Evolutionary conservation across 2,113 vertebrate species (phyloP), one percentile per base, ranked within the genome.

Genomic region (Scatophagus argus): DNA sequence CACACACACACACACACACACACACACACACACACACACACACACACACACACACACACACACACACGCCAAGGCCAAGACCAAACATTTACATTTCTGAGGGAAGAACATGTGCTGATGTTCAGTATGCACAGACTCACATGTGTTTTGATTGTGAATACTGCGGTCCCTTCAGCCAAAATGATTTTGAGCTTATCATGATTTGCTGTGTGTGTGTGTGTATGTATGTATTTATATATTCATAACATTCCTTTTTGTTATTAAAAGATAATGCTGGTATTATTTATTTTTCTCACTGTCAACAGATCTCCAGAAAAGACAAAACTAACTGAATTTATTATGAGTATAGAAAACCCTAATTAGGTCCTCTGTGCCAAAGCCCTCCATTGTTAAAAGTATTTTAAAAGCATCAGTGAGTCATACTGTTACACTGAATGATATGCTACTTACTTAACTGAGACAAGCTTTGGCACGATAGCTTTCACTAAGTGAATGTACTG

Each of bases 141-240:
- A 49, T 65, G 62, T 47, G 52, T 75, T 39, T 23, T 64, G 60
- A 85, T 70, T 77, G 47, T 46, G 31, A 85, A 70, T 43, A 17
- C 4, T 14, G n/a, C 13, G 39, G 34, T 76, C 66, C 56, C 46
- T 29, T 62, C 52, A 64, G 43, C 51, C 41, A 61, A 41, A 46
- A 61, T 43, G 6, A 71, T 19, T 25, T 43, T 9, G 12, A 54
- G 66, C 59, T 81, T 38, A 44, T 41, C 34, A 44, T 55, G 41
- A 61, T 70, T 9, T 10, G 4, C 21, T 19, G 12, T 32, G 12
- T 56, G 52, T 61, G 12, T 43, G 41, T 17, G 44, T 29, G 12
- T 6, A 1, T 54, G 39, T 55, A 39, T 34, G 34, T 34, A 6
- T 63, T 55, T 23, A 41, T n/a, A 17, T 80, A 17, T 62, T 79